Conservation (phyloP, 2,113 vertebrate genomes). For the Australoheros scitulus region DNA sequence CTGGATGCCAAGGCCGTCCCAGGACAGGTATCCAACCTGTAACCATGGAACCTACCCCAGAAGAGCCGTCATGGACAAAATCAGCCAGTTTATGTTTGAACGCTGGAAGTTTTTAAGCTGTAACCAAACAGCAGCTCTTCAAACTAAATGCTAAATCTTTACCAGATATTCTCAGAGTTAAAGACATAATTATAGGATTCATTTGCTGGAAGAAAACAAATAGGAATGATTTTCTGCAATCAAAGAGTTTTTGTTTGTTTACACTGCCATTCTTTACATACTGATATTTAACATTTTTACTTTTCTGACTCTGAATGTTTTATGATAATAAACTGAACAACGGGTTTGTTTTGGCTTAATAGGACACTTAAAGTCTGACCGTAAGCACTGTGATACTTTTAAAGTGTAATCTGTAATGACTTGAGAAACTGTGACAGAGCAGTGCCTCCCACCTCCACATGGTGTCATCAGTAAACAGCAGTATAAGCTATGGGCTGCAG, state of each 20-base stretch:
- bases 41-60: neutral
- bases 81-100: neutral
- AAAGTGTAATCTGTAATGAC: neutral
- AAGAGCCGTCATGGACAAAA: neutral
- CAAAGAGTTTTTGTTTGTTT: neutral
- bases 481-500: slow-evolving; percentile 47
- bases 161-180: neutral
- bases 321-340: neutral
- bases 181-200: neutral
- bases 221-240: neutral
- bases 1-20: slow-evolving; percentile 35
- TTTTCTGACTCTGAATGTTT: too few relatives aligned
- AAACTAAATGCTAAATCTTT: neutral
- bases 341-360: neutral
- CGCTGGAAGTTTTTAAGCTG: neutral
- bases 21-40: slow-evolving; percentile 26
- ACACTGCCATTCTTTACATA: rapidly evolving
- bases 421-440: neutral
- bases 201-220: neutral
- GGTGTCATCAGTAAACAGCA: slow-evolving; percentile 37
- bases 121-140: neutral
- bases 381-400: slow-evolving; percentile 31
- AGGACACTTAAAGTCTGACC: neutral
- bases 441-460: slow-evolving; percentile 3
- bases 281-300: neutral